A percentile compares a stretch with the other conserved stretches of the same genome.
phyloP scores from a whole-genome alignment of 2,113 vertebrate genomes.

The Lophotis ruficrista region DNA sequence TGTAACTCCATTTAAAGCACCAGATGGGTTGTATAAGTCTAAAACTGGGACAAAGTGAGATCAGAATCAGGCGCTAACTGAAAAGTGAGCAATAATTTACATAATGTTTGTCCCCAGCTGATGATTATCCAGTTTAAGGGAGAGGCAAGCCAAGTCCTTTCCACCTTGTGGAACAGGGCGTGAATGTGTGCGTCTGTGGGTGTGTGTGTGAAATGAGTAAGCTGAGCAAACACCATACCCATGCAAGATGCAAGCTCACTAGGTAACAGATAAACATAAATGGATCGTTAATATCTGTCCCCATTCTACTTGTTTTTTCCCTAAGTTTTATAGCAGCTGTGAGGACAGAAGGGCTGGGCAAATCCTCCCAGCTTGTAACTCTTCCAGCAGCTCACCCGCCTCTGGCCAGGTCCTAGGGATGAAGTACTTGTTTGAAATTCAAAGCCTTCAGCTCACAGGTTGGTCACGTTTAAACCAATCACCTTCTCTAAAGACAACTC shows the following conservation, averaged over 20 bases:
- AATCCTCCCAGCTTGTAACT: not conserved
- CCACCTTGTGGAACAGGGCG: conserved; percentile 45
- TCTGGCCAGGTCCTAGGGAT: not conserved
- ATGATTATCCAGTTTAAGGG: conserved; percentile 33
- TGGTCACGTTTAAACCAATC: not conserved
- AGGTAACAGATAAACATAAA: not conserved
- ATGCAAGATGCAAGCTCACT: conserved; percentile 8
- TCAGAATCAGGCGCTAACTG: not conserved
- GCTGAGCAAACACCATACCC: conserved; percentile 45
- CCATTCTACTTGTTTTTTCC: not conserved
- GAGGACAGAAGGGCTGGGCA: not conserved
- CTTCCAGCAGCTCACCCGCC: not conserved
- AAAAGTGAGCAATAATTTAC: conserved; percentile 37
- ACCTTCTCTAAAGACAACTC: not conserved
- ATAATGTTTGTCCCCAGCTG: conserved; percentile 45
- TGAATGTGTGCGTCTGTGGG: conserved; percentile 32
- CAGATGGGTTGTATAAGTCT: not conserved
- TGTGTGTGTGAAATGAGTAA: conserved; percentile 47
- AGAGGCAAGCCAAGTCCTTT: conserved; percentile 51
- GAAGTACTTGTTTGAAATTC: not conserved
- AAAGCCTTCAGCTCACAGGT: not conserved
- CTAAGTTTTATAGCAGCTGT: not conserved
- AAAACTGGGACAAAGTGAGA: conserved; percentile 5
- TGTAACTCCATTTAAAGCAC: not conserved
- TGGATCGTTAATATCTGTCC: not conserved